These are phyloP conservation scores for Setipinna tenuifilis DNA, from an alignment of 2,797 vertebrate genomes.

Conservation along the genomic window DNA sequence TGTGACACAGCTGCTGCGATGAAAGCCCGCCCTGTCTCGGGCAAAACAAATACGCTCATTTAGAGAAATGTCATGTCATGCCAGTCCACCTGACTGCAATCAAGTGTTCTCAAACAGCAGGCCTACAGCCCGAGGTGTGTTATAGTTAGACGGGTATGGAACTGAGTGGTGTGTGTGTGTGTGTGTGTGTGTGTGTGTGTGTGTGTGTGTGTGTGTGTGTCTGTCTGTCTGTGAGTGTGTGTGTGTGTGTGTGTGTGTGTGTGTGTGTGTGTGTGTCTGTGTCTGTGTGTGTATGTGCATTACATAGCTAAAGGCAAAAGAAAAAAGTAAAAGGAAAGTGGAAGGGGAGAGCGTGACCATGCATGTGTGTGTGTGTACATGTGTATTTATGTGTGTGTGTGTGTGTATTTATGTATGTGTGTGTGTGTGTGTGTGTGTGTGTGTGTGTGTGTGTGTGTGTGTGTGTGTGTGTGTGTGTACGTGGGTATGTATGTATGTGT, in stretches of 20 bases:
- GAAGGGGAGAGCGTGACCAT: not conserved
- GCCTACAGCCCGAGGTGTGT: not conserved
- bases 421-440: not conserved
- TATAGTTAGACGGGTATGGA: not conserved
- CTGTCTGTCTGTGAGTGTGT: not conserved
- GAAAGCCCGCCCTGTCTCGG: slow-evolving; percentile 6
- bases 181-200: not conserved
- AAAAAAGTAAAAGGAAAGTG: not conserved
- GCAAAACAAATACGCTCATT: slow-evolving; percentile 13
- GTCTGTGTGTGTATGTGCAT: not conserved
- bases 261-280: not conserved
- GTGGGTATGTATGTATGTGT: not conserved
- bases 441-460: not conserved
- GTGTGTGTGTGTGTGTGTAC: not conserved
- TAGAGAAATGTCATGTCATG: slow-evolving; percentile 24
- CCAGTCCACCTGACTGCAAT: slow-evolving; percentile 26
- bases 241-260: not conserved
- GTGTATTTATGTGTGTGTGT: too few species aligned
- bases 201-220: not conserved
- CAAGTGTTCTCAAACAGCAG: slow-evolving; percentile 23
- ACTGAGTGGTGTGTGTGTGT: not conserved
- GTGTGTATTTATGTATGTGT: too few species aligned
- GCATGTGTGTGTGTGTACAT: too few species aligned
- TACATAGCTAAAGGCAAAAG: not conserved
- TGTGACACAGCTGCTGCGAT: not conserved